Base-by-base conservation (phyloP, 2,797 vertebrate species). In the Pseudochaenichthys georgianus region DNA sequence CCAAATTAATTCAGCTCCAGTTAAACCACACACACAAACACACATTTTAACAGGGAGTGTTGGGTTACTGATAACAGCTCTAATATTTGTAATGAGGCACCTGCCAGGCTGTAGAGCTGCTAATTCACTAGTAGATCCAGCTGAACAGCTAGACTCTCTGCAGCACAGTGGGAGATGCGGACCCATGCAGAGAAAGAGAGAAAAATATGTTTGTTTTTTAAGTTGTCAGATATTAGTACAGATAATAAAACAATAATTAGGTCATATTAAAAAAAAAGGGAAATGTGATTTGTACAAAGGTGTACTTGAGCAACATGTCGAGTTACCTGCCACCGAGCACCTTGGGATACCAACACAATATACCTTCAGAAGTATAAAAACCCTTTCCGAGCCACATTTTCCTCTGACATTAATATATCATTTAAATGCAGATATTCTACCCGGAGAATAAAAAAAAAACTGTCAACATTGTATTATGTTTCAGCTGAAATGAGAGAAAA, bases 11-110 rank as follows among this genome's bases (percentile, higher is more conserved):
- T 64, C 61, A 21, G 50, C 45, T 80, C 70, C 67, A 78, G 78
- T 83, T 87, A 85, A 81, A 70, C 21, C 52, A 51, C 58, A 51
- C 55, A 53, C 73, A 55, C 42, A 57, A 50, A 59, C 61, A 70
- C 50, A 86, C 80, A 79, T 84, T 82, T 63, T 78, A 82, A 74
- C 69, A 73, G 84, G 61, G 77, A 80, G 78, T 75, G 69, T 77
- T 87, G 81, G 81, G 85, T 87, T 87, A 86, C 85, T 89, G 87
- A 90, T 90, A 92, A 91, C 81, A 83, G 81, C 86, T 83, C 80
- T 91, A 88, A 93, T 89, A 90, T 88, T 90, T 86, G 87, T 93
- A 93, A 93, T 93, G 89, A 93, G 91, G 80, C 86, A 88, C 89
- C 90, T 89, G 90, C 90, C 80, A 85, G 84, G 90, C 87, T 84